Evolutionary conservation across 2,113 vertebrate species (phyloP).

Genomic region (Glaucidium brasilianum): DNA sequence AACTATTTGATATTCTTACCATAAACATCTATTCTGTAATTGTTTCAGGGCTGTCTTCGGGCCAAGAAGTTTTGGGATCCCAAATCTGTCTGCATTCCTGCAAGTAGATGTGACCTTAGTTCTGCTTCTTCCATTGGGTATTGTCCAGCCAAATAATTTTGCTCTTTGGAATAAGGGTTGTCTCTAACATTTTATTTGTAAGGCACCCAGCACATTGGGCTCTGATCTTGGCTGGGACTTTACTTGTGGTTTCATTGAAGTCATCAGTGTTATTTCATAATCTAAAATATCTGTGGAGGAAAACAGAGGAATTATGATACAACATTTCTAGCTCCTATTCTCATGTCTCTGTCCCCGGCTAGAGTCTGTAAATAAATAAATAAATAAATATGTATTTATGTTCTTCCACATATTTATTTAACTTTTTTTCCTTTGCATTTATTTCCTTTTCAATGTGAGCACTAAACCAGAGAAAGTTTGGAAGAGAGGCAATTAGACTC

Average conservation of each 20-base stretch:
- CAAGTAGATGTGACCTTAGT: neutral
- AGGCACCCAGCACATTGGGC: neutral
- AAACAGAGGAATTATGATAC: neutral
- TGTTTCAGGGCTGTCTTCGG: neutral
- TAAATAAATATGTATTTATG: neutral
- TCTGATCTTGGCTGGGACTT: neutral
- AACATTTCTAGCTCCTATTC: neutral
- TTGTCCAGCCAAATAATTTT: neutral
- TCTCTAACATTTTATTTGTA: neutral
- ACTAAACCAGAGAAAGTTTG: neutral
- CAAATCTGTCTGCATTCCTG: conserved; percentile 22
- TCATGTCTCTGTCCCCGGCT: neutral
- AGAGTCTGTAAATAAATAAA: neutral
- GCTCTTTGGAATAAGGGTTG: neutral
- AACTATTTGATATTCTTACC: neutral
- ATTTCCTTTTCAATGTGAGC: neutral
- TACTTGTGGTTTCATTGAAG: neutral
- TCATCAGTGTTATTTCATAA: neutral
- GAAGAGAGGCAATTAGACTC: neutral
- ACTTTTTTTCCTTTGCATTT: neutral
- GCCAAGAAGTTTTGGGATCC: neutral
- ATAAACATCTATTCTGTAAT: neutral
- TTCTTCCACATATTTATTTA: neutral
- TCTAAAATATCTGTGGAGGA: neutral
- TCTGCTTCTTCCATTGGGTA: neutral